These are phyloP conservation scores for Rhagoletis zephyria DNA, from an alignment of 1,140 invertebrate species.

Conservation along the genomic window DNA sequence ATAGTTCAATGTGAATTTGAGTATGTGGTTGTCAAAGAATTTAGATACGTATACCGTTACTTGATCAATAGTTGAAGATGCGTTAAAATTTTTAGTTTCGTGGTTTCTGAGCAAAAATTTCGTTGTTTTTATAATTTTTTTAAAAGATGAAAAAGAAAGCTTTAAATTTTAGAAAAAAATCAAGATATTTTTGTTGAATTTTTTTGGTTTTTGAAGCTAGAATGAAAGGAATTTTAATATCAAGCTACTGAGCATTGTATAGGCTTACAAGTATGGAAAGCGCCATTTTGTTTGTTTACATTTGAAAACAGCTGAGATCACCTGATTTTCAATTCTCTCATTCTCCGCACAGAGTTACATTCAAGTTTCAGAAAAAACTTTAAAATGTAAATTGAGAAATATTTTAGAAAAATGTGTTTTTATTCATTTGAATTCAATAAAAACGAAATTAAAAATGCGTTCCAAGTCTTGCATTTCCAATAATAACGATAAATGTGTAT, in stretches of 20 bases:
- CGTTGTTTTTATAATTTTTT: not conserved
- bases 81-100: constrained; percentile 12
- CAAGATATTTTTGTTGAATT: not conserved
- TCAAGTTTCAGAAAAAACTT: too few species aligned
- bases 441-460: too few species aligned
- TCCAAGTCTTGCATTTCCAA: too few species aligned
- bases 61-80: not conserved
- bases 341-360: too few species aligned
- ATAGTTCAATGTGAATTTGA: not conserved
- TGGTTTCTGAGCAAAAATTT: not conserved
- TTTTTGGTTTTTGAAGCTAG: constrained; percentile 3
- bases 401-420: too few species aligned
- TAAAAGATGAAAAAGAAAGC: not conserved
- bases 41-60: not conserved
- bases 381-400: too few species aligned
- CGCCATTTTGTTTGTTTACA: too few species aligned
- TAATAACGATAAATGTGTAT: too few species aligned
- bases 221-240: constrained; percentile 20
- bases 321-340: too few species aligned
- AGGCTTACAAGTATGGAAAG: too few species aligned
- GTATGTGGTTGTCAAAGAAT: not conserved
- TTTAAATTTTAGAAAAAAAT: constrained; percentile 29
- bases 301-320: too few species aligned
- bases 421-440: too few species aligned
- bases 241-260: constrained; percentile 27